phyloP scores from a whole-genome alignment of 2,113 vertebrate genomes.

The Odontesthes bonariensis region DNA sequence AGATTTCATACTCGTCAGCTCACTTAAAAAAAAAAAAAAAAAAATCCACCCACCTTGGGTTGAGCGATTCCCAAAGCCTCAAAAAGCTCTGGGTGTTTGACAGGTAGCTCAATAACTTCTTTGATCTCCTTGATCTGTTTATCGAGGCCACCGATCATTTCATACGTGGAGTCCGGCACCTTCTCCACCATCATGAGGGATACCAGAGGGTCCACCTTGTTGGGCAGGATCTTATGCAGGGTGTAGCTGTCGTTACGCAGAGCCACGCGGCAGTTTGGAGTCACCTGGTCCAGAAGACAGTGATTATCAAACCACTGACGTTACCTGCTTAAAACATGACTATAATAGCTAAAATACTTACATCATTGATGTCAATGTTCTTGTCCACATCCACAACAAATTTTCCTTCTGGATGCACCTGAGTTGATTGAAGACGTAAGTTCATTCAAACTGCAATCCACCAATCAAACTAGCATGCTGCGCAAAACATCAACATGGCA shows the following conservation, averaged over 20 bases:
- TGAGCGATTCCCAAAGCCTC: slow-evolving; percentile 98
- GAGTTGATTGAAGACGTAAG: slow-evolving; percentile 7
- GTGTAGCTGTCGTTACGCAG: slow-evolving; percentile 98
- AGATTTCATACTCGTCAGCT: not conserved
- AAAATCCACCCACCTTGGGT: slow-evolving; percentile 87
- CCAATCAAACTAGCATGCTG: not conserved
- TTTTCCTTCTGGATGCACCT: slow-evolving; percentile 98
- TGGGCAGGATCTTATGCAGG: slow-evolving; percentile 97
- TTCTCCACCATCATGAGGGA: slow-evolving; percentile 99
- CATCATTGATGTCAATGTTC: slow-evolving; percentile 98
- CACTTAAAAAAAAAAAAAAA: no score
- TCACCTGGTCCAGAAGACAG: slow-evolving; percentile 84
- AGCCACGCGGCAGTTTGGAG: slow-evolving; percentile 96
- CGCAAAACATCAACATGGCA: not conserved
- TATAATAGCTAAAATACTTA: slow-evolving; percentile 77
- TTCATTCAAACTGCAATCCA: not conserved
- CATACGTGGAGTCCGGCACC: slow-evolving; percentile 97
- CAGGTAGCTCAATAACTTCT: slow-evolving; percentile 97
- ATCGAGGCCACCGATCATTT: slow-evolving; percentile 98
- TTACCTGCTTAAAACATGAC: not conserved
- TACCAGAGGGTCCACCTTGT: slow-evolving; percentile 97
- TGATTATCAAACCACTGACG: not conserved
- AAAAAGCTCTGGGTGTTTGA: slow-evolving; percentile 97
- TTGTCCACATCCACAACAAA: slow-evolving; percentile 99
- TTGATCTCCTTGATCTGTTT: slow-evolving; percentile 99